Conservation (phyloP, 2,113 vertebrate genomes). For the Nettapus auritus region DNA sequence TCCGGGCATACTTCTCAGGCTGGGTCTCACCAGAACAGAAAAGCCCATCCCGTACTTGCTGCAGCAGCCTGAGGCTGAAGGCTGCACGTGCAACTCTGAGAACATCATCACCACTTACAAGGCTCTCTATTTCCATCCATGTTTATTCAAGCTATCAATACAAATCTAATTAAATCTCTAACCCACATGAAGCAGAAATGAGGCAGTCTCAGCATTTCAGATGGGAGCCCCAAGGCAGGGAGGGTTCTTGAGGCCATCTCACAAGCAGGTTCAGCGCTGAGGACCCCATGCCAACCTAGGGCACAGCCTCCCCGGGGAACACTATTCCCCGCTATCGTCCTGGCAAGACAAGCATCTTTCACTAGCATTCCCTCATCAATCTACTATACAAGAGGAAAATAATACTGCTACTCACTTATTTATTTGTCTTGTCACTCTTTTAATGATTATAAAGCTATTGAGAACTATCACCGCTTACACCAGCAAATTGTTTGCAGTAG, state of each 20-base stretch:
- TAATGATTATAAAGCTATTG: neutral
- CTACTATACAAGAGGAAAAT: neutral
- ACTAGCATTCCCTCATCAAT: neutral
- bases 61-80: neutral
- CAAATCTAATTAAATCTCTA: neutral
- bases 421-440: neutral
- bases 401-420: neutral
- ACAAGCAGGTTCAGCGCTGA: neutral
- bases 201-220: neutral
- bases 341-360: rapidly evolving
- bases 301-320: neutral
- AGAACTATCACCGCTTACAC: neutral
- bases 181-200: neutral
- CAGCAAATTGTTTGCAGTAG: neutral
- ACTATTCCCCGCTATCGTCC: neutral
- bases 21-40: neutral
- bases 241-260: neutral
- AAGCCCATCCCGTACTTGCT: rapidly evolving
- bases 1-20: neutral
- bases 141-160: neutral
- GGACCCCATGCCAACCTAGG: too few species aligned
- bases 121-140: neutral
- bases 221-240: neutral
- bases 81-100: neutral
- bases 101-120: neutral